Base-by-base conservation (phyloP, 2,797 vertebrate species). In the Pteropus rufus region DNA sequence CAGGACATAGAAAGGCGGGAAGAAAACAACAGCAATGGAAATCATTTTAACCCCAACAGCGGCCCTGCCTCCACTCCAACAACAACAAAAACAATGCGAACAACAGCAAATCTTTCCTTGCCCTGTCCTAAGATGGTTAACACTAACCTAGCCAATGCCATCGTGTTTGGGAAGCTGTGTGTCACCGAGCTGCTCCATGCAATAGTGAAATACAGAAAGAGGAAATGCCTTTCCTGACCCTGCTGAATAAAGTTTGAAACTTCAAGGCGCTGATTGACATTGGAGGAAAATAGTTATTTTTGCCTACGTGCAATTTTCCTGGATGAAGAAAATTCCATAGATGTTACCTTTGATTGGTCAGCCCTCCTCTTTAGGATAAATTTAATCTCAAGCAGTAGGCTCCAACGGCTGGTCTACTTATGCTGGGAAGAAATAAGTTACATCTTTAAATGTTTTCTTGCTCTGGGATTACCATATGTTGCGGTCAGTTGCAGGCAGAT, bases 21-120 rank as follows among this genome's bases (percentile, higher is more conserved):
- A 44, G 72, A 89, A 97, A 95, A 8, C 93, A 73, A 15, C 16
- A 91, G 80, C 96, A 96, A 65, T 56, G 60, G 87, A 95, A 91
- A 89, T 34, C 49, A 8, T 69, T 49, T 80, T 58, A 65, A 86
- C 41, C 46, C 56, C 39, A 9, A 36, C 3, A 5, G 56, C 44
- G 34, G 46, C 34, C 62, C 64, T 26, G 70, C 91, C 82, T 83
- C 73, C 19, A 24, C 11, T 36, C 39, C 60, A 18, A 64, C 36
- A 23, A 19, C 67, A 60, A 67, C 44, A 23, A 65, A 29, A 88
- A 85, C 52, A 84, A 16, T 12, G 11, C 44, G 5, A 41, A 31
- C 62, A 49, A 46, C 52, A 24, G 41, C 23, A 89, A 1, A 29
- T 72, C 67, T 46, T 60, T 95, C 60, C 64, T 85, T 29, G 70